Base-by-base conservation (phyloP, 2,888 invertebrate species). In the Lacanobia wlatinum region DNA sequence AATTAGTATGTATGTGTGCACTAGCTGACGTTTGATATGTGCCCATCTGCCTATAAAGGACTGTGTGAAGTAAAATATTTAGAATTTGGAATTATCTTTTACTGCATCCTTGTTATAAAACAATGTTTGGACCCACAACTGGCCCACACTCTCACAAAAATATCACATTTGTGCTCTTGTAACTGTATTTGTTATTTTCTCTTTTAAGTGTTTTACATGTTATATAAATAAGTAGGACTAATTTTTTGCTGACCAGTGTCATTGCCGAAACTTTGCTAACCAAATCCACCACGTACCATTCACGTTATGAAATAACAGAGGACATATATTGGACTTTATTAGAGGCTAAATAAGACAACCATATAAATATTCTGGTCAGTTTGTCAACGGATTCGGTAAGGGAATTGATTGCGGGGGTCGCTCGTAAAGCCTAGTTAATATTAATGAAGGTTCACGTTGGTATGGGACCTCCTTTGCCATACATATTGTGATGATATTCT, bases 291-390 rank as follows among this genome's bases (percentile, higher is more conserved):
- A 73, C 75, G 69, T 78, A 69, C 69, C 21, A 40, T 43, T 53
- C 43, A 12, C n/a, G 60, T 58, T 61, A 81, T 70, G 73, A 65
- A 70, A 73, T 56, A 73, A 76, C 72, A 70, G 76, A 73, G 70
- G 75, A 67, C 63, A 78, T 58, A 80, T 58, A 80, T 67, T 23
- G 64, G 65, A 73, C 59, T 70, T 84, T 76, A 84, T 73, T 70
- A 66, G 10, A 38, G 16, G 21, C 70, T 48, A 70, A 79, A 83
- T 74, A 64, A 71, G 60, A 63, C 40, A 46, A 18, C 48, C 55
- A 68, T 69, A 80, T 80, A 82, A 78, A 77, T 84, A 84, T 84
- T 80, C 84, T 58, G 62, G 84, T 80, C 77, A 72, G 73, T 72
- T 56, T 65, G 80, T 72, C 76, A 79, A 71, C 69, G 75, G 55